Evolutionary conservation across 2,113 vertebrate species (phyloP), one percentile per base, ranked within the genome.

Genomic region (human (Homo sapiens)): DNA sequence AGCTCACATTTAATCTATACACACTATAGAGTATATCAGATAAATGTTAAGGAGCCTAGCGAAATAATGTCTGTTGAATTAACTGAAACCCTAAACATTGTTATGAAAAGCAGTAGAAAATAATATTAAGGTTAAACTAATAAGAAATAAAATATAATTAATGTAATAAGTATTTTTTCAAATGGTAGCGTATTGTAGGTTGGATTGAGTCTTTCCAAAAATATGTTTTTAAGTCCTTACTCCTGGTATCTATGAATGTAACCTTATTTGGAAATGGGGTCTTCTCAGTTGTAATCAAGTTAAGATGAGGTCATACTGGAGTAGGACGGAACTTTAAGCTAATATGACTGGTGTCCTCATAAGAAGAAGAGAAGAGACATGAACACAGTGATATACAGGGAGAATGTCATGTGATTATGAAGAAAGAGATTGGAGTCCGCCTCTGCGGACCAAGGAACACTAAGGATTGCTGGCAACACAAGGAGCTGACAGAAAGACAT

Each of bases 341-440:
- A 50, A 11, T 70, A 22, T 27, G 27, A 55, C n/a, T 45, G 3
- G 3, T n/a, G 25, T 32, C 22, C 40, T 75, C 11, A 25, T 30
- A 50, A 45, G 48, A 79, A 50, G 35, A 43, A 13, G 59, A 57
- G 40, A 16, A 23, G 16, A 80, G 48, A 61, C 7, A 23, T 6
- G 32, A 18, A 30, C 5, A 17, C 32, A 25, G 30, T 35, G 17
- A 10, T 43, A 20, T 27, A 32, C 8, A 2, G 10, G 1, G 4
- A 20, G 1, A 35, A 14, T 8, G 8, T 2, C 52, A 20, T 12
- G 18, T 50, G 9, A 13, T 32, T 43, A 45, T 5, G 3, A 16
- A 38, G 5, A 3, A 7, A 84, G 25, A 40, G 4, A 73, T 10
- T 38, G 13, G 18, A 30, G 13, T 32, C 22, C 10, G 0, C 17